A percentile compares a stretch with the other conserved stretches of the same genome.
phyloP scores from a whole-genome alignment of 2,888 invertebrate genomes.

The Apamea crenata region DNA sequence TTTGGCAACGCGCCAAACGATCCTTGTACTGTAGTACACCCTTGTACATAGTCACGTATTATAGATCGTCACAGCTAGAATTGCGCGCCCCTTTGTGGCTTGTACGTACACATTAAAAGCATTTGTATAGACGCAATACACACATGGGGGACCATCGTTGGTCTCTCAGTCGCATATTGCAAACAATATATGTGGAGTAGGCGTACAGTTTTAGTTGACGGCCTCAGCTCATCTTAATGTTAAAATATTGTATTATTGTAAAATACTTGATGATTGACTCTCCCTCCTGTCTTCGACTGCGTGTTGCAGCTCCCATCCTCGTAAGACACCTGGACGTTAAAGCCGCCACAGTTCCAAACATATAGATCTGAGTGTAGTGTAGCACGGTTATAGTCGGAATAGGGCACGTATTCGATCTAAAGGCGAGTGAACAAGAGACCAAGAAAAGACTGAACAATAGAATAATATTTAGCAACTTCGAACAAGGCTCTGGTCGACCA shows the following conservation, averaged over 20 bases:
- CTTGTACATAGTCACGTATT: neutral
- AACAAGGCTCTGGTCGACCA: neutral
- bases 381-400: constrained; percentile 2
- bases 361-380: neutral
- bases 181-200: too few relatives aligned
- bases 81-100: neutral
- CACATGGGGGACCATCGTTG: neutral
- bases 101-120: neutral
- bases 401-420: neutral
- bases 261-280: neutral
- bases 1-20: neutral
- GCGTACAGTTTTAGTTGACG: constrained; percentile 2
- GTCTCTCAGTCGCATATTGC: neutral
- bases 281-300: neutral
- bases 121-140: neutral
- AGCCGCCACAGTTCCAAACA: neutral
- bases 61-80: neutral
- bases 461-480: neutral
- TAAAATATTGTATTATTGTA: constrained; percentile 9
- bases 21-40: neutral
- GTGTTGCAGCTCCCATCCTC: neutral
- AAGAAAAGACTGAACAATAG: constrained; percentile 28
- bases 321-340: neutral
- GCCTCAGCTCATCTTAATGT: neutral
- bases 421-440: neutral